phyloP scores from a whole-genome alignment of 2,113 vertebrate genomes.

The Romanogobio albipinnatus region DNA sequence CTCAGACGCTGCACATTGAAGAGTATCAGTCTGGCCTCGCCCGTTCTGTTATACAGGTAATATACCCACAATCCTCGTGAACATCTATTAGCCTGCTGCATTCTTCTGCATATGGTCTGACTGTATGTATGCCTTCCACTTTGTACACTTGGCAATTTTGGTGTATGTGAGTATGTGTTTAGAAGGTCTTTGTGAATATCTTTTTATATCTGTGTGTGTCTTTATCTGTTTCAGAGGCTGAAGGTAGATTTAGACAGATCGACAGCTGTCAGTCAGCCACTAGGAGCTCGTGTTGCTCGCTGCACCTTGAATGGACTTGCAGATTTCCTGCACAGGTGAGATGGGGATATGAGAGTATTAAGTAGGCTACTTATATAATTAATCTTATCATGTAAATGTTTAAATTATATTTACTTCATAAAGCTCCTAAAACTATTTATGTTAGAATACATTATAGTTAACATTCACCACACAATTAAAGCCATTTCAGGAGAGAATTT shows the following conservation, averaged over 20 bases:
- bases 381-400: neutral
- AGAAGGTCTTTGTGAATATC: neutral
- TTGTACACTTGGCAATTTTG: neutral
- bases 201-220: slow-evolving; percentile 29
- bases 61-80: neutral
- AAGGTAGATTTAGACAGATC: slow-evolving; percentile 87
- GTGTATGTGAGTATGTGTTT: slow-evolving; percentile 14
- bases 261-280: slow-evolving; percentile 83
- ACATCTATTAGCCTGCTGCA: neutral
- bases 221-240: slow-evolving; percentile 76
- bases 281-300: slow-evolving; percentile 84
- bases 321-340: slow-evolving; percentile 88
- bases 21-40: slow-evolving; percentile 77
- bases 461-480: too few species aligned
- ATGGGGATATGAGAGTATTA: neutral
- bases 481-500: neutral
- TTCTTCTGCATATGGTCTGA: neutral
- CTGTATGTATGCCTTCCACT: neutral
- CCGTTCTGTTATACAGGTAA: slow-evolving; percentile 79
- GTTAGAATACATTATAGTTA: neutral
- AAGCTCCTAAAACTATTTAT: neutral
- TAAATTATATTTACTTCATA: neutral
- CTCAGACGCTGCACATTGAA: slow-evolving; percentile 76
- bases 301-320: slow-evolving; percentile 85
- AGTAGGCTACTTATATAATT: neutral